Base-by-base conservation (phyloP, 37 sponge, comb jelly and placozoan genomes). In the Beroe forskalii region DNA sequence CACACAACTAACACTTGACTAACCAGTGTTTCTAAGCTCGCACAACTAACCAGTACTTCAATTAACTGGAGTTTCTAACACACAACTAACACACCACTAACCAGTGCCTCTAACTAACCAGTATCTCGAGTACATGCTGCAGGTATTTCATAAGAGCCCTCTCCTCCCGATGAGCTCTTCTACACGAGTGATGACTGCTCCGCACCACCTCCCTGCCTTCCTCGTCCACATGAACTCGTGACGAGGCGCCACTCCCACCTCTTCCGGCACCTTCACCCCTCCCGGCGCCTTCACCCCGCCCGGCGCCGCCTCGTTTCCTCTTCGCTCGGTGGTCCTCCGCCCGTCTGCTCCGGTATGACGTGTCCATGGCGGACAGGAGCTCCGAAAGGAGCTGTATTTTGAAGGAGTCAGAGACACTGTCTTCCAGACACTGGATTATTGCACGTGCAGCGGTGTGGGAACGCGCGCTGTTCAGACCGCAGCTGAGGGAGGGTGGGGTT, bases 351-450 rank as follows among this genome's bases (percentile, higher is more conserved):
- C 86, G 44, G 40, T 44, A 80, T 23, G 86, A 44, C n/a, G 86
- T 44, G 42, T 80, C 86, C 86, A 80, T 80, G 48, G 86, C 86
- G 6, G 86, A 14, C 0, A 80, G 48, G 48, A 80, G 55, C 55
- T 80, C 86, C 20, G 86, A 80, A 6, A 80, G 48, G 28, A 80
- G 44, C 55, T 80, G 86, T 43, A 80, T 80, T 37, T 80, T 80
- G 28, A 41, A 25, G 27, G 86, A 38, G 55, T 80, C 86, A 3
- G 86, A 44, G 3, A 80, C 30, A 30, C 86, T 44, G 31, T 80
- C 86, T 48, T 80, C 86, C 55, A 80, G 86, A 80, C 86, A 80
- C 55, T 80, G 86, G 55, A 80, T 44, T 12, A 80, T 80, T 32
- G 86, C 86, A n/a, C 86, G 44, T 44, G 86, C 86, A 33, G 86